A percentile compares a stretch with the other conserved stretches of the same genome.
Conservation (phyloP, 2,797 vertebrate species). For the Rhinogobio ventralis region DNA sequence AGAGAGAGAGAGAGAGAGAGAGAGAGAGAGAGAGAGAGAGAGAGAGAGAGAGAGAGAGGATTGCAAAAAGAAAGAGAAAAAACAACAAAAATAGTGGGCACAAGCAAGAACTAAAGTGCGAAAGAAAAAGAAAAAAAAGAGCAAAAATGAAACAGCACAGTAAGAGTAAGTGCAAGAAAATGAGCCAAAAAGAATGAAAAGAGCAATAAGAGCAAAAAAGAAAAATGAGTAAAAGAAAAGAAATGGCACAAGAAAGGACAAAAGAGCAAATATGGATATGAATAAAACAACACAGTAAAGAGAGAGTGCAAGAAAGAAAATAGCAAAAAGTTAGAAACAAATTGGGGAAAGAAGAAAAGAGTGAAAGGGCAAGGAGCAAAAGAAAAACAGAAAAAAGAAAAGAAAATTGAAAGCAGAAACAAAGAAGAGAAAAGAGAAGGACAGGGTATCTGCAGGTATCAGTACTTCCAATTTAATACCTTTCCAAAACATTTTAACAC, state of each 20-base stretch:
- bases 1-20: too few species aligned
- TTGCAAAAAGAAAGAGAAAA: background rate
- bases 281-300: background rate
- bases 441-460: too few species aligned
- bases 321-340: background rate
- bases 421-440: too few species aligned
- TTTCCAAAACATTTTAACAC: too few species aligned
- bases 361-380: background rate
- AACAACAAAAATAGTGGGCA: background rate
- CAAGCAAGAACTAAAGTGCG: background rate
- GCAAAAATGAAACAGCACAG: background rate
- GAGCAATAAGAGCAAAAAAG: background rate
- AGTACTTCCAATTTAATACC: too few species aligned
- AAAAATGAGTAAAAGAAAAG: background rate
- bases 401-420: too few species aligned
- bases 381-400: too few species aligned
- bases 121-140: background rate
- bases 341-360: background rate
- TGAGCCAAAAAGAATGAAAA: background rate
- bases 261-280: background rate
- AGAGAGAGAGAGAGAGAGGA: background rate
- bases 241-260: background rate
- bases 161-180: background rate
- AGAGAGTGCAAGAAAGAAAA: background rate
- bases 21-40: background rate